Evolutionary conservation across 2,113 vertebrate genomes (phyloP).

Genomic region (Zosterops japonicus): DNA sequence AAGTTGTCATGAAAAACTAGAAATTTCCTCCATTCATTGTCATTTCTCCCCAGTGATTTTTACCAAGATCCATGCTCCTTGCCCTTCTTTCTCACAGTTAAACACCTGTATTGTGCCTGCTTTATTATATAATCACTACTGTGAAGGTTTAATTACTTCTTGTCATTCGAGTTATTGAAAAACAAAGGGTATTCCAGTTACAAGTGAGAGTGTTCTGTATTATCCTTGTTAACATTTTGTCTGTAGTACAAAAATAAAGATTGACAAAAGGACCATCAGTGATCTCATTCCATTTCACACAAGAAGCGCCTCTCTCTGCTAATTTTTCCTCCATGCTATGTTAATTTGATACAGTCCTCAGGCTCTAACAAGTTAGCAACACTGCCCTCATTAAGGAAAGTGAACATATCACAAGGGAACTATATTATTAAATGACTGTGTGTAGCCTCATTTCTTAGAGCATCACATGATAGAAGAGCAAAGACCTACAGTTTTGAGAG

Average conservation of each 20-base stretch:
- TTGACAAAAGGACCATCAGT: not conserved
- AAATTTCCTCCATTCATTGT: not conserved
- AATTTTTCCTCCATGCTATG: slow-evolving; percentile 12
- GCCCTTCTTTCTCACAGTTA: not conserved
- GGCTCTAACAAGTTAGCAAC: slow-evolving; percentile 42
- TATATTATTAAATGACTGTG: not conserved
- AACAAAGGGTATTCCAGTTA: not conserved
- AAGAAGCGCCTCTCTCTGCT: not conserved
- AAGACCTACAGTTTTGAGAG: slow-evolving; percentile 1
- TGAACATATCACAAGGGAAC: slow-evolving; percentile 7
- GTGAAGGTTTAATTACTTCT: slow-evolving; percentile 12
- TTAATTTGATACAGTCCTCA: slow-evolving; percentile 43
- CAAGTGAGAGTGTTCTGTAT: not conserved
- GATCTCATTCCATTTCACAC: not conserved
- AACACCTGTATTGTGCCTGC: not conserved
- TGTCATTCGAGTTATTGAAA: not conserved
- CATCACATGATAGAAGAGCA: not conserved
- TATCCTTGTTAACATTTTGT: not conserved
- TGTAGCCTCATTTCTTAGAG: slow-evolving; percentile 35
- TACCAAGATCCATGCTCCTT: not conserved
- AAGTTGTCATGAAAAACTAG: not conserved
- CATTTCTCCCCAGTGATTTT: not conserved
- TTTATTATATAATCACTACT: not conserved
- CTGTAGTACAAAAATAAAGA: not conserved
- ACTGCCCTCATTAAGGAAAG: slow-evolving; percentile 49